Base-by-base conservation (phyloP, 2,113 vertebrate genomes). In the Bos javanicus region DNA sequence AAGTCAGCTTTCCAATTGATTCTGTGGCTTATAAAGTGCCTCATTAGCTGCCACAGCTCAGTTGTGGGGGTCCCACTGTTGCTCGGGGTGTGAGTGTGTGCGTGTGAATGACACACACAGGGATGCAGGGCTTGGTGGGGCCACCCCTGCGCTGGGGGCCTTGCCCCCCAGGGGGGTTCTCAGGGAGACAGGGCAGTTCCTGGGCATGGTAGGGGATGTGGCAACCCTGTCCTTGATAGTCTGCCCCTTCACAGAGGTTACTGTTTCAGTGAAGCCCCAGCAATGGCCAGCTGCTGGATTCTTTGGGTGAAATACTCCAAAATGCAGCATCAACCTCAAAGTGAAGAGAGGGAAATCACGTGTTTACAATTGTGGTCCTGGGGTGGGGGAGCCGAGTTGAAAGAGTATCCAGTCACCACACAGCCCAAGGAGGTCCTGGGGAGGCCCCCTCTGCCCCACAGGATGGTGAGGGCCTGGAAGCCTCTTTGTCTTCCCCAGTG, bases 121-220 rank as follows among this genome's bases (percentile, higher is more conserved):
- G 50, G 28, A 15, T 0, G 0, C 3, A 0, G 36, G 19, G 33
- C 8, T 54, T 39, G 43, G 43, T 5, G 1, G 16, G 12, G n/a
- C 11, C 12, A 78, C 6, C 14, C 62, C 33, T 62, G 19, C 39
- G 25, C 48, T 1, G 2, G 17, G 4, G 36, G 6, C 46, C 21
- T 57, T 48, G 0, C 1, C 28, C 6, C 5, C 17, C 7, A 10
- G 0, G 0, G 43, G 0, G 26, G 4, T 23, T 39, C 78, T 21
- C 67, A 3, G 64, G 57, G 43, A 43, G 48, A 48, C 25, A n/a
- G 36, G n/a, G 50, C 2, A 6, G 56, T 8, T 2, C 26, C 46
- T 7, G 16, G 9, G 19, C 0, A 0, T 4, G 6, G 36, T 6
- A 39, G 71, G 9, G 1, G 14, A 5, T 0, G 21, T 36, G 6